These are phyloP conservation scores for Rhabdomys pumilio DNA, from an alignment of 2,797 vertebrate species.

Conservation along the genomic window DNA sequence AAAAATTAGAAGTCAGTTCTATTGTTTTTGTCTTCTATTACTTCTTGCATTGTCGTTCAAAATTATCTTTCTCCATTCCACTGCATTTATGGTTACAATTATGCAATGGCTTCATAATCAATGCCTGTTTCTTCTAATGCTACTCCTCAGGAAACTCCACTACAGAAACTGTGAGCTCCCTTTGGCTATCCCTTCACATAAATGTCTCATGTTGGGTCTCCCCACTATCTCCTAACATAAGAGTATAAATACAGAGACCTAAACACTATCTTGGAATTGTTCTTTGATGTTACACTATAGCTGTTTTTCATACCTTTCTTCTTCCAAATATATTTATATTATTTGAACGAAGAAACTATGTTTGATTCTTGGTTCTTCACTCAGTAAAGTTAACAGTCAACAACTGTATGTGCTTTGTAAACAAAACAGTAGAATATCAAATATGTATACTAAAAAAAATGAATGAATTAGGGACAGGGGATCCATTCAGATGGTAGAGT, in stretches of 20 bases:
- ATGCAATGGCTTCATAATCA: neutral
- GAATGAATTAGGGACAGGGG: neutral
- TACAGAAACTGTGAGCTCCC: conserved; percentile 6
- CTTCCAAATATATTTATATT: conserved; percentile 27
- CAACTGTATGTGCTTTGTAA: conserved; percentile 20
- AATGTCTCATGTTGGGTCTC: neutral
- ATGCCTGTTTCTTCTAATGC: neutral
- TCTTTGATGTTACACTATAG: conserved; percentile 39
- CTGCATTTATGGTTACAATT: neutral
- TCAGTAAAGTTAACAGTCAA: neutral
- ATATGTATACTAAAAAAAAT: conserved; percentile 25
- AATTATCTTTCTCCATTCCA: neutral
- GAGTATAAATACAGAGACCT: neutral
- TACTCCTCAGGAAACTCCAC: conserved; percentile 31
- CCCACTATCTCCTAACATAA: neutral
- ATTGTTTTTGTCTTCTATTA: neutral
- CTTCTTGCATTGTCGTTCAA: neutral
- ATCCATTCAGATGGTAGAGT: neutral
- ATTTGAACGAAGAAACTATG: conserved; percentile 18
- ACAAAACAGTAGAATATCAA: conserved; percentile 42
- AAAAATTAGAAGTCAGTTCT: conserved; percentile 18
- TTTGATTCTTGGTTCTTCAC: conserved; percentile 9
- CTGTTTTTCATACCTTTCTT: conserved; percentile 32
- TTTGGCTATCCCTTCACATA: neutral
- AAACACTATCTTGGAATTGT: conserved; percentile 24